A percentile compares a stretch with the other conserved stretches of the same genome.
phyloP scores from a whole-genome alignment of 2,113 vertebrate species.

The Ondatra zibethicus region DNA sequence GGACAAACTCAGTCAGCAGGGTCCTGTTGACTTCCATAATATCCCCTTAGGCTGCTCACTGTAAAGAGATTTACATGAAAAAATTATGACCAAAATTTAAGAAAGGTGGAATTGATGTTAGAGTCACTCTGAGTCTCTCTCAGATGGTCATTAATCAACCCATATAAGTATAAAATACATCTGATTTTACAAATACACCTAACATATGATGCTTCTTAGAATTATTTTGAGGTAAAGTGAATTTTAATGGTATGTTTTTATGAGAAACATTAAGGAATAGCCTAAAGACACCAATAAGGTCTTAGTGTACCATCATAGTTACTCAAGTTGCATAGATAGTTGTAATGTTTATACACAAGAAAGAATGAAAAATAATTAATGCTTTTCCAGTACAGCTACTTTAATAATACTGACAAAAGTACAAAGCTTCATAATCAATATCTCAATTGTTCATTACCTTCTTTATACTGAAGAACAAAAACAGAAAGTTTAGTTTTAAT shows the following conservation, averaged over 20 bases:
- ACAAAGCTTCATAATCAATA: neutral
- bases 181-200: neutral
- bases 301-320: neutral
- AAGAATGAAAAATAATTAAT: neutral
- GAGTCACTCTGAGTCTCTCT: neutral
- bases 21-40: slow-evolving; percentile 32
- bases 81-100: neutral
- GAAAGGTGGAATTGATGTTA: neutral
- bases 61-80: neutral
- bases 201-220: neutral
- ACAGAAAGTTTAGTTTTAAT: neutral
- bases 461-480: neutral
- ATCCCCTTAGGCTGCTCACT: neutral
- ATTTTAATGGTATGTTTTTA: neutral
- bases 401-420: neutral
- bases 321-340: neutral
- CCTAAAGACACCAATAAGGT: neutral
- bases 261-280: neutral
- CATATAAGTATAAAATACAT: neutral
- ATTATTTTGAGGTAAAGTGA: neutral
- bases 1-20: neutral
- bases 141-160: neutral
- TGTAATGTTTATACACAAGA: neutral
- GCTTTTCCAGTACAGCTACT: neutral
- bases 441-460: neutral